Conservation (phyloP, 1,140 invertebrate species). For the Ylistrum balloti region DNA sequence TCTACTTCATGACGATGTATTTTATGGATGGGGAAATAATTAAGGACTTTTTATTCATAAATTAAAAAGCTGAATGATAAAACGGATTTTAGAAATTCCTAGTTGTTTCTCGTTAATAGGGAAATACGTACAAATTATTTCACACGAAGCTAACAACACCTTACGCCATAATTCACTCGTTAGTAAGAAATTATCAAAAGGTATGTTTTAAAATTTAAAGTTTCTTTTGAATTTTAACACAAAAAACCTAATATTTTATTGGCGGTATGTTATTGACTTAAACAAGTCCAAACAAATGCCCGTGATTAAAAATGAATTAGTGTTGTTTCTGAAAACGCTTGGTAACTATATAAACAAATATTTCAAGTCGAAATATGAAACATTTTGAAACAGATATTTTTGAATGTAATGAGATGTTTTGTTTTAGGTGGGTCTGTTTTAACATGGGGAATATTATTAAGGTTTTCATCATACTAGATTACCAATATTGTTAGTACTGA, state of each 20-base stretch:
- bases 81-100: too few relatives aligned
- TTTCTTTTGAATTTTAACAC: not conserved
- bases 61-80: too few relatives aligned
- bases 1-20: too few relatives aligned
- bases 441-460: not conserved
- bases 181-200: not conserved
- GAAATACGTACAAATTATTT: too few relatives aligned
- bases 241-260: not conserved
- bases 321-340: not conserved
- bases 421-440: not conserved
- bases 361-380: not conserved
- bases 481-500: too few relatives aligned
- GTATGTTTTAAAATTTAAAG: constrained; percentile 20
- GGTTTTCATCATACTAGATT: too few relatives aligned
- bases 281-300: constrained; percentile 5
- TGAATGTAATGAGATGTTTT: not conserved
- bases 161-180: not conserved
- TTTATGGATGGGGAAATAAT: too few relatives aligned
- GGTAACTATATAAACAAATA: not conserved
- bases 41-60: too few relatives aligned
- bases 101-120: too few relatives aligned
- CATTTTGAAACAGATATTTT: not conserved
- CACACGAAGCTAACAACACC: not conserved
- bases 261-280: not conserved
- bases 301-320: not conserved